Conservation (phyloP, 2,797 vertebrate genomes). For the Xenentodon cancila region DNA sequence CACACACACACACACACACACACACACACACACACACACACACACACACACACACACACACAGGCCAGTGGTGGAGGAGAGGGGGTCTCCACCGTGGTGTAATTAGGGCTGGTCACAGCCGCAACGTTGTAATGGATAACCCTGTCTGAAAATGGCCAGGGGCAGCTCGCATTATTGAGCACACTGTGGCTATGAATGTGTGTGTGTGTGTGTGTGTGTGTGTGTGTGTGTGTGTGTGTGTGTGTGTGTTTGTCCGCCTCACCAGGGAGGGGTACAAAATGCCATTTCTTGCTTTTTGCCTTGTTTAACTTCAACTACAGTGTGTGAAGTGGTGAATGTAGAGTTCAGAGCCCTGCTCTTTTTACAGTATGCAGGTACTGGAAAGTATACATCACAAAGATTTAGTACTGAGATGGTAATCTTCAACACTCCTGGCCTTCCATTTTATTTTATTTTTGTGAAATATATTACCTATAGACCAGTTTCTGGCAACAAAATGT, state of each 20-base stretch:
- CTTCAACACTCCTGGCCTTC: no score
- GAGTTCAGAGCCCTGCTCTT: not conserved
- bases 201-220: not conserved
- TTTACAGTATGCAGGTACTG: no score
- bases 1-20: not conserved
- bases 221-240: constrained; percentile 4
- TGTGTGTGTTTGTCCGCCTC: constrained; percentile 22
- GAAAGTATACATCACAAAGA: no score
- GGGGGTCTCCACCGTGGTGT: constrained; percentile 62
- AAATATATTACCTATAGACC: no score
- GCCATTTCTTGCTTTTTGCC: constrained; percentile 25
- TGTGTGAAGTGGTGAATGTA: constrained; percentile 14
- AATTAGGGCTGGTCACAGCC: constrained; percentile 73
- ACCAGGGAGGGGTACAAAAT: constrained; percentile 30
- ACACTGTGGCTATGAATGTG: constrained; percentile 25
- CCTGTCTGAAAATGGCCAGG: constrained; percentile 63
- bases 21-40: not conserved
- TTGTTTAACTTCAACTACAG: constrained; percentile 27
- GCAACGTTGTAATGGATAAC: constrained; percentile 68
- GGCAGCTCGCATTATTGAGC: constrained; percentile 58
- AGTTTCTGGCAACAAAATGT: no score
- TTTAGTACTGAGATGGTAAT: no score
- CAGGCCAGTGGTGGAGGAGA: constrained; percentile 40
- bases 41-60: constrained; percentile 23
- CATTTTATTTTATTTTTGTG: no score